Conservation (phyloP, 1,140 invertebrate species). For the Drosophila insularis region DNA sequence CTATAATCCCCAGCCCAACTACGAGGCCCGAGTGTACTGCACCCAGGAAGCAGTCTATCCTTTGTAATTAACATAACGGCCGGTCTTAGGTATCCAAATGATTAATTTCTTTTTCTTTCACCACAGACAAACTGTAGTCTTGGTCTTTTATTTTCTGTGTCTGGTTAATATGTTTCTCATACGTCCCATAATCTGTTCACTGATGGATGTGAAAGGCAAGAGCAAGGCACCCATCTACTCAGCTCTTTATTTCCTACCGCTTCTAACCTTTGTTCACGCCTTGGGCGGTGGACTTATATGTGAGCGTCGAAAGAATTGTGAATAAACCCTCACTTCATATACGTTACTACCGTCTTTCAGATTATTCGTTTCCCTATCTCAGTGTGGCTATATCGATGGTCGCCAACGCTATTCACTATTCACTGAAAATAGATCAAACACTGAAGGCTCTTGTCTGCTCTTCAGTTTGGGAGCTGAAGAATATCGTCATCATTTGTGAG, state of each 20-base stretch:
- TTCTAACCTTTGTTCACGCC: conserved; percentile 93
- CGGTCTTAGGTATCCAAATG: not conserved
- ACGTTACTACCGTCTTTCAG: conserved; percentile 24
- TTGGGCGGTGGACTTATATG: conserved; percentile 94
- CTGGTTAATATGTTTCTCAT: conserved; percentile 90
- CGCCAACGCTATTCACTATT: conserved; percentile 96
- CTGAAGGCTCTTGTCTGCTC: conserved; percentile 89
- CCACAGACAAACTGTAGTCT: conserved; percentile 95
- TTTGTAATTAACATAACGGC: conserved; percentile 86
- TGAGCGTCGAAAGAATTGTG: conserved; percentile 15
- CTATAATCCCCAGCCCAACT: conserved; percentile 96
- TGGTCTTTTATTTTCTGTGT: conserved; percentile 94
- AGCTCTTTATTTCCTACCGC: conserved; percentile 96
- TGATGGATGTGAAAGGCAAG: conserved; percentile 71
- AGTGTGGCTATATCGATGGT: conserved; percentile 96
- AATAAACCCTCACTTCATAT: too few species aligned
- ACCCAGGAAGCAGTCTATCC: conserved; percentile 99
- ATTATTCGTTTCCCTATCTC: conserved; percentile 97
- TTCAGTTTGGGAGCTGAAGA: conserved; percentile 92
- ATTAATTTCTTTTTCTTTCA: conserved; percentile 23
- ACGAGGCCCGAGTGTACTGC: conserved; percentile 94
- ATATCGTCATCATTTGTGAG: conserved; percentile 89
- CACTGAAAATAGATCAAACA: conserved; percentile 93
- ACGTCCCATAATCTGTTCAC: conserved; percentile 62
- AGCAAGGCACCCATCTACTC: conserved; percentile 86